Percentiles rank a stretch among this genome's conserved stretches.
Evolutionary conservation across 2,888 invertebrate genomes (phyloP).

Genomic region (Phortica magna): DNA sequence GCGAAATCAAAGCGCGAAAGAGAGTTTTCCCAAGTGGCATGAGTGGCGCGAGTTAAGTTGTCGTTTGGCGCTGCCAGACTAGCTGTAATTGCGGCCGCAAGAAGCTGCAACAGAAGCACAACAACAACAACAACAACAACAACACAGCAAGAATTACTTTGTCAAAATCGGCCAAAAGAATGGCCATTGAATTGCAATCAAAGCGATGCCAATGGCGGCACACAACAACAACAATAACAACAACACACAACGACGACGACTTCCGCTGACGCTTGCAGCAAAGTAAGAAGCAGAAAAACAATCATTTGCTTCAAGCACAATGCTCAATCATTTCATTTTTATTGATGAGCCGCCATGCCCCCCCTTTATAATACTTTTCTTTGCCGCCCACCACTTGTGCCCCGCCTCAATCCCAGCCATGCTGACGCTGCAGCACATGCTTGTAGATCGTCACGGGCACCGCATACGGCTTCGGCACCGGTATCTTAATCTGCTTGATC

Average conservation of each 20-base stretch:
- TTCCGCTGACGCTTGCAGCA: constrained; percentile 37
- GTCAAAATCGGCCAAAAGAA: constrained; percentile 28
- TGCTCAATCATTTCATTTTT: constrained; percentile 2
- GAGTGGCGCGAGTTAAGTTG: constrained; percentile 19
- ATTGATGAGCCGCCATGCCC: too few species aligned
- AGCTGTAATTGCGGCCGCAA: constrained; percentile 56
- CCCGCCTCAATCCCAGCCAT: constrained; percentile 73
- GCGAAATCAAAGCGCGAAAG: background rate
- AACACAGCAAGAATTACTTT: constrained; percentile 32
- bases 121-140: constrained; percentile 9
- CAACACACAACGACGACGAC: background rate
- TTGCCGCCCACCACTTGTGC: constrained; percentile 44
- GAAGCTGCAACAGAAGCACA: constrained; percentile 35
- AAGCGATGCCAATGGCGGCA: constrained; percentile 10
- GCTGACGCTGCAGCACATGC: constrained; percentile 82
- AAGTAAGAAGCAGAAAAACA: background rate
- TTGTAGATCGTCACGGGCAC: constrained; percentile 87
- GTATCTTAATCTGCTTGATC: constrained; percentile 85
- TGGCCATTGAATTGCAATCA: constrained; percentile 26
- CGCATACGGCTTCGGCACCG: constrained; percentile 85
- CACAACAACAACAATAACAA: background rate
- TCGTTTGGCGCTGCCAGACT: constrained; percentile 31
- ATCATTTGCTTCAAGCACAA: background rate
- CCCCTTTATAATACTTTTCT: constrained; percentile 47
- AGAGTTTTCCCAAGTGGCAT: background rate